Base-by-base conservation (phyloP, 2,888 invertebrate genomes). In the Heliconius hortense region DNA sequence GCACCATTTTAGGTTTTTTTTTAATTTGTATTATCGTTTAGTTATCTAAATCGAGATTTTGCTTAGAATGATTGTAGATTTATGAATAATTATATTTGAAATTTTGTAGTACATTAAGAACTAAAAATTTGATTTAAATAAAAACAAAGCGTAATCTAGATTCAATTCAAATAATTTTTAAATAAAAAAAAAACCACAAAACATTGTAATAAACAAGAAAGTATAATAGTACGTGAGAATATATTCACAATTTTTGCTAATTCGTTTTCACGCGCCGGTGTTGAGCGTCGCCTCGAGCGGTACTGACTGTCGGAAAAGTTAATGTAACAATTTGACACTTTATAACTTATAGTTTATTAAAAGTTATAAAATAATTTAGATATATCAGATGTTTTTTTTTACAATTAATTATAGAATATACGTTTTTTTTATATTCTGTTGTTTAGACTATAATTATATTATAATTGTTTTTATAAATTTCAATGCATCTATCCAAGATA, bases 231-330 rank as follows among this genome's bases (percentile, higher is more conserved):
- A 71, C 39, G 43, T 28, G 24, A n/a, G 39, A 24, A 15, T 62
- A 60, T 62, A 71, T 71, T 71, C 21, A 62, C 71, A 72, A 39
- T 72, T 75, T 77, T 77, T 78, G 71, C 68, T 76, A 73, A 77
- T 76, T 75, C 78, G 63, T 75, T 75, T 69, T 43, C 70, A 72
- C 73, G 78, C 75, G 75, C 48, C 71, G 43, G 71, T 73, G 76
- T 76, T 73, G 69, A 76, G 56, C 76, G 77, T 48, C 68, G 78
- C 78, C 75, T 75, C 75, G 68, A 73, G 78, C 77, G 43, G 76
- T 78, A 78, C 77, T 26, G 75, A 72, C 78, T 64, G 77, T 64
- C 66, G 64, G 63, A 77, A 73, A 66, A 72, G 15, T 39, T 13
- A 18, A 39, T 21, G 4, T 28, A 2, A 18, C 26, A 26, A 60